Percentiles rank a stretch among this genome's conserved stretches.
Conservation (phyloP, 2,113 vertebrate genomes). For the Rhea pennata region DNA sequence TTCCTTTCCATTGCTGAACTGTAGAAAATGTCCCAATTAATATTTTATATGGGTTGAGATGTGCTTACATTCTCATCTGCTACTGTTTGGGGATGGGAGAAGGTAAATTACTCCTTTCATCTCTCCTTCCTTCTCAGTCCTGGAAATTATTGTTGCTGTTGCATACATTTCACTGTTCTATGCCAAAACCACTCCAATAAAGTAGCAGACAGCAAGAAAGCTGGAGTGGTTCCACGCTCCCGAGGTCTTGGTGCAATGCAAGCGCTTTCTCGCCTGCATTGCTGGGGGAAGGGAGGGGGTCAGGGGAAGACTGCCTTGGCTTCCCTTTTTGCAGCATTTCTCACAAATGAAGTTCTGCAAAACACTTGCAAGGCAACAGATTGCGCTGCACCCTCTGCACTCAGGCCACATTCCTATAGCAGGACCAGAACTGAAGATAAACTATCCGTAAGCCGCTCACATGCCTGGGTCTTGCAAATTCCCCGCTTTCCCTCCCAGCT, state of each 20-base stretch:
- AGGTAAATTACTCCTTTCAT: constrained; percentile 52
- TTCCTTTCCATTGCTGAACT: not conserved
- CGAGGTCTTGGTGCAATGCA: not conserved
- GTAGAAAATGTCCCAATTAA: constrained; percentile 46
- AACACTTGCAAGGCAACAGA: not conserved
- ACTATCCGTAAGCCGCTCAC: not conserved
- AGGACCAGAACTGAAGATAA: not conserved
- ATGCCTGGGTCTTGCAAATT: not conserved
- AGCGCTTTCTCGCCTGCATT: constrained; percentile 21
- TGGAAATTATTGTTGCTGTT: constrained; percentile 48
- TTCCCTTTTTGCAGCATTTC: not conserved
- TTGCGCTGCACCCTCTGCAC: not conserved
- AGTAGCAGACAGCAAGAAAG: constrained; percentile 15
- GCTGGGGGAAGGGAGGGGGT: not conserved
- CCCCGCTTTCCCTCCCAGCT: constrained; percentile 6
- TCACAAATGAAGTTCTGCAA: not conserved
- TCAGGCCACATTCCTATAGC: not conserved
- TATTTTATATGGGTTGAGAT: constrained; percentile 43
- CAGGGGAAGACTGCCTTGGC: not conserved
- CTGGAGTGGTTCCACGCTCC: constrained; percentile 21
- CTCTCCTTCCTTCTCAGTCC: constrained; percentile 15
- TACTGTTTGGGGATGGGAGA: not conserved
- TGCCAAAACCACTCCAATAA: constrained; percentile 42
- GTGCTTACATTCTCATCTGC: constrained; percentile 46
- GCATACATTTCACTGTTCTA: not conserved